Evolutionary conservation across 2,888 invertebrate species (phyloP), one percentile per base, ranked within the genome.

Genomic region (Hypena proboscidalis): DNA sequence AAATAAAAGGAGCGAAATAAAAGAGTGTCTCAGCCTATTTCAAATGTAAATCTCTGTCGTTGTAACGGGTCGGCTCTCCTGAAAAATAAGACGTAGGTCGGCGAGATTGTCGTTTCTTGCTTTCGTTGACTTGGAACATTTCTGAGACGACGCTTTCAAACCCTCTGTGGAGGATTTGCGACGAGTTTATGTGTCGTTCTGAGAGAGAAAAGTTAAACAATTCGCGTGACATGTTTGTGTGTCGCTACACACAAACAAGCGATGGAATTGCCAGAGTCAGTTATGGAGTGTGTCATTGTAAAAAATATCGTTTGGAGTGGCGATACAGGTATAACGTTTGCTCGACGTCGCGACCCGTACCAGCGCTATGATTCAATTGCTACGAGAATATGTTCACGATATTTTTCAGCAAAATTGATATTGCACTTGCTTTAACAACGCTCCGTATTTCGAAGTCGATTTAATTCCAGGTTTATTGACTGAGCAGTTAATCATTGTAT

Each of bases 31-130:
- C 77, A 70, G 79, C 79, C 80, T 80, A 81, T 81, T 85, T 81
- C 78, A 80, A 85, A 86, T 85, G 85, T 85, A 87, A 86, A 87
- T 86, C 83, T 83, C 74, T 74, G 78, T 69, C 80, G 78, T 74
- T 78, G 84, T 85, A 85, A 82, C 80, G 83, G 79, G 80, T 74
- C 78, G 76, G 62, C 73, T 80, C 74, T 72, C 66, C 71, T 74
- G 79, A 79, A 81, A 81, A 84, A 85, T 83, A 85, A 86, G 84
- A 79, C 79, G 74, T 75, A 80, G 80, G 77, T 80, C 80, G 77
- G 61, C 61, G 75, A 80, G 78, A 83, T 80, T 80, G 79, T 76
- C 77, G 77, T 74, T 77, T 74, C 80, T 80, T 78, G 77, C 76
- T 75, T 72, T 77, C 77, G 78, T 81, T 80, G 81, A 79, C 78